Evolutionary conservation across 1,140 invertebrate genomes (phyloP), one percentile per base, ranked within the genome.

Genomic region (Nephila pilipes): DNA sequence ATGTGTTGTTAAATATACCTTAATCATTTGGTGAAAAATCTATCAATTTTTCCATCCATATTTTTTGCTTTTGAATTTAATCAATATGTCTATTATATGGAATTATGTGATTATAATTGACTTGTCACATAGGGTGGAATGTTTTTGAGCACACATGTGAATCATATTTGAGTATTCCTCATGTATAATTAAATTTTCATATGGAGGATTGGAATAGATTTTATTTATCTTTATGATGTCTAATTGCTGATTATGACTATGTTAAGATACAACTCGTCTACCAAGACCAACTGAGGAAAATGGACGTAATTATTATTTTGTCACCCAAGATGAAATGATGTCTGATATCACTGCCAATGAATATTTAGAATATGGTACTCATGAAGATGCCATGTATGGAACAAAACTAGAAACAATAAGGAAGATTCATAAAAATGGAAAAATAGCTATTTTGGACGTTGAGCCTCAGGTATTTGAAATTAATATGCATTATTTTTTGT

Each of bases 241-340:
- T 46, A 46, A 46, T 10, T 46, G 46, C 6, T 0, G 6, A 46
- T 46, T 46, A 46, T 46, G 6, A 46, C 46, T 46, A 46, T 46
- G 46, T 10, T 46, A n/a, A 99, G 99, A 99, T 96, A 99, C 99
- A 95, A 99, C 99, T 94, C 97, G 99, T 96, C 97, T 97, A 94
- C 98, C 99, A 57, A 96, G 98, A 95, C 97, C 97, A 93, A 98
- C 99, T 94, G 99, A 99, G 96, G 98, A 99, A 95, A 99, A 99
- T 95, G 99, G 99, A 58, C 97, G 99, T 95, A 99, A 99, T 96
- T 99, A 99, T 96, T 99, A 98, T 96, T 99, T 99, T 96, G 98
- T 99, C n/a, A 97, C 98, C n/a, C 99, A 99, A 95, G 99, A 99
- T 94, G 98, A 99, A 96, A 99, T 99, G 99, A 99, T 99, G 98